These are phyloP conservation scores for Hylaea fasciaria DNA, from an alignment of 2,888 invertebrate genomes.

Conservation along the genomic window DNA sequence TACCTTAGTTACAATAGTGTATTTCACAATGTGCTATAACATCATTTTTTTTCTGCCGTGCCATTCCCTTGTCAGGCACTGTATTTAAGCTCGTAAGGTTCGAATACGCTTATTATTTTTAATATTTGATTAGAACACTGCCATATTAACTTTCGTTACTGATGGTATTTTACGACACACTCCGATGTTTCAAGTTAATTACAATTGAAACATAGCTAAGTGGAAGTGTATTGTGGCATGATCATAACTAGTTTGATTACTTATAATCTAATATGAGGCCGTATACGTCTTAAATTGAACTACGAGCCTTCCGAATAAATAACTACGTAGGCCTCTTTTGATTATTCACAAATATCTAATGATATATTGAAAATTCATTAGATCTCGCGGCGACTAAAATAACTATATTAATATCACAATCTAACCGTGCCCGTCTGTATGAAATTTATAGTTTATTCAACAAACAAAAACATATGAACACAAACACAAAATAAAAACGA, in stretches of 20 bases:
- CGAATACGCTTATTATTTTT: constrained; percentile 79
- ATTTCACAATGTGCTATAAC: not conserved
- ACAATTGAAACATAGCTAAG: constrained; percentile 1
- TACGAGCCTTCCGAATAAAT: too few relatives aligned
- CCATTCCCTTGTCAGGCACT: constrained; percentile 4
- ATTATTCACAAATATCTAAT: too few relatives aligned
- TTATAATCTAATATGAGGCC: not conserved
- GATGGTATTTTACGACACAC: constrained; percentile 16
- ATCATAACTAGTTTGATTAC: not conserved
- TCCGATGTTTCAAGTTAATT: constrained; percentile 3
- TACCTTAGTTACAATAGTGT: not conserved
- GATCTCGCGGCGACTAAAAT: too few relatives aligned
- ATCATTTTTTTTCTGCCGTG: not conserved
- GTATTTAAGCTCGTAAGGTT: constrained; percentile 31
- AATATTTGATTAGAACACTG: constrained; percentile 68
- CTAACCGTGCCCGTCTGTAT: too few relatives aligned
- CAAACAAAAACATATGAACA: too few relatives aligned
- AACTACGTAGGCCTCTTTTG: too few relatives aligned
- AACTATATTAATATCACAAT: too few relatives aligned
- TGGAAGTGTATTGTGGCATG: constrained; percentile 8
- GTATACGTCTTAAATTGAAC: not conserved
- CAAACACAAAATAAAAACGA: too few relatives aligned
- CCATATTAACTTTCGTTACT: constrained; percentile 61
- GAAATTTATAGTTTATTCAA: too few relatives aligned
- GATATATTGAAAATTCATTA: too few relatives aligned